Evolutionary conservation across 2,888 invertebrate species (phyloP), one percentile per base, ranked within the genome.

Genomic region (Linnaemya vulpina): DNA sequence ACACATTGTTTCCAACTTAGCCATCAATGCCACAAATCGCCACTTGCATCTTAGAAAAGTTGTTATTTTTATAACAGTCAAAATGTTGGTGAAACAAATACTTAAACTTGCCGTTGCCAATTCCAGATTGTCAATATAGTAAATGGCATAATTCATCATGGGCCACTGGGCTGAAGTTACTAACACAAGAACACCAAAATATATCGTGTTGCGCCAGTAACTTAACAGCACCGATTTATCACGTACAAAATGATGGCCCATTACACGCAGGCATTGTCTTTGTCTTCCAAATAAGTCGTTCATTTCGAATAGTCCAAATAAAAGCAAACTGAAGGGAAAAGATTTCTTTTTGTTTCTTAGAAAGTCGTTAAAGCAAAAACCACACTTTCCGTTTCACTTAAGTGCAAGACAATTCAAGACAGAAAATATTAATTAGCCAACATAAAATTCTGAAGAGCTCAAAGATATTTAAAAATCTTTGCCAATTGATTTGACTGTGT

Each of bases 121-220:
- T 82, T 89, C 88, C 87, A 92, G 85, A 70, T 92, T 87, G 58
- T 90, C 87, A 38, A 87, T 88, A 75, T 91, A 88, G 84, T 90
- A 87, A 58, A 90, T 82, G n/a, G 87, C 83, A 82, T 89, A 90
- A 35, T 88, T 85, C 30, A 90, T 79, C 86, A 92, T 83, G n/a
- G 91, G 91, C 88, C 89, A 90, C 86, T 90, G 90, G 30, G 90
- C 91, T 35, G 91, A 90, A n/a, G 88, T 43, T 1, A 91, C 89
- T 15, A 90, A 60, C 35, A 91, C 22, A 63, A 90, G 74, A 1
- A 82, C 78, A 25, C 65, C 38, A 46, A 77, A 51, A 77, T 87
- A 80, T 51, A 87, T 85, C n/a, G 76, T 51, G 22, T 75, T 86
- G 22, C 74, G 85, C 73, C 80, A 83, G 62, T 79, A 83, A 20